Percentiles rank a stretch among this genome's conserved stretches.
These are phyloP conservation scores for Cosmorhoe ocellata DNA, from an alignment of 2,888 invertebrate species.

Conservation along the genomic window DNA sequence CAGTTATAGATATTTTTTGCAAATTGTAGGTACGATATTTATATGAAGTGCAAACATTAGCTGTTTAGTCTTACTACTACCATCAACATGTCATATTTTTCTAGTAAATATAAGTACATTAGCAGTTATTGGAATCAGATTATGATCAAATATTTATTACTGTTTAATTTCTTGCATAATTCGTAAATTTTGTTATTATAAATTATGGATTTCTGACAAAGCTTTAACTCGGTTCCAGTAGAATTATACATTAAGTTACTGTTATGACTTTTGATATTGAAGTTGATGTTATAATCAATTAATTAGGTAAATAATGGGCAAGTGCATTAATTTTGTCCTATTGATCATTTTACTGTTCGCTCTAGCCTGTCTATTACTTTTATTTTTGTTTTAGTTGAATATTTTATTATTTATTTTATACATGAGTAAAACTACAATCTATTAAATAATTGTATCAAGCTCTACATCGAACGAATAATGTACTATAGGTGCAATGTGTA, in stretches of 20 bases:
- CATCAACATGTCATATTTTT: slow-evolving; percentile 59
- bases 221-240: slow-evolving; percentile 83
- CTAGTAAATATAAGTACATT: slow-evolving; percentile 54
- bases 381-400: slow-evolving; percentile 80
- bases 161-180: slow-evolving; percentile 79
- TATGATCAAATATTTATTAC: slow-evolving; percentile 82
- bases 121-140: slow-evolving; percentile 64
- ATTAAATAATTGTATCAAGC: slow-evolving; percentile 57
- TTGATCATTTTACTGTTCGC: slow-evolving; percentile 78
- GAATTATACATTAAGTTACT: slow-evolving; percentile 81
- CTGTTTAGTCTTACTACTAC: slow-evolving; percentile 49
- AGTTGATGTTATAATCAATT: slow-evolving; percentile 82
- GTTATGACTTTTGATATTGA: slow-evolving; percentile 80
- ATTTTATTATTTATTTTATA: slow-evolving; percentile 82
- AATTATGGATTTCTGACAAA: slow-evolving; percentile 81
- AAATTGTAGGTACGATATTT: slow-evolving; percentile 47
- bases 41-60: slow-evolving; percentile 35
- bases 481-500: slow-evolving; percentile 56
- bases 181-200: slow-evolving; percentile 79
- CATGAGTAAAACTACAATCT: slow-evolving; percentile 60
- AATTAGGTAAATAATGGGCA: slow-evolving; percentile 79
- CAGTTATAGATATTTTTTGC: slow-evolving; percentile 64
- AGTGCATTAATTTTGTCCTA: slow-evolving; percentile 81
- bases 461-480: slow-evolving; percentile 63
- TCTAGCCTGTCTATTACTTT: slow-evolving; percentile 76